phyloP scores from a whole-genome alignment of 1,140 invertebrate species.

The Trichonephila clavata region DNA sequence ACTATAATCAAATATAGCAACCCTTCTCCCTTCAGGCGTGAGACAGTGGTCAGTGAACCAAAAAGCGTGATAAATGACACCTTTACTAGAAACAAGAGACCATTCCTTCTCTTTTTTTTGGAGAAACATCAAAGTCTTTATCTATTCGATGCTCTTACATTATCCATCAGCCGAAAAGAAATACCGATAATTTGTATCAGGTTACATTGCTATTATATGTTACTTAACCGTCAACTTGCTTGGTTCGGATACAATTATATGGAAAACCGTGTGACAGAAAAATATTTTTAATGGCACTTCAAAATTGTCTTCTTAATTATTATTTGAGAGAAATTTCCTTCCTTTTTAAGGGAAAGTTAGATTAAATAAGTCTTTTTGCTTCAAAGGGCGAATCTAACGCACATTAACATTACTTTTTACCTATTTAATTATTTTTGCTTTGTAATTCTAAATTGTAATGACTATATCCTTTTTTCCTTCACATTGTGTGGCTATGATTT shows the following conservation, averaged over 20 bases:
- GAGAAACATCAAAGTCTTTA: constrained; percentile 37
- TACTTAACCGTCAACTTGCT: constrained; percentile 15
- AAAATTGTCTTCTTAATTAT: background rate
- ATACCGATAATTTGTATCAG: constrained; percentile 19
- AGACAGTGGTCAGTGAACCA: constrained; percentile 53
- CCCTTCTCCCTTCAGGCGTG: constrained; percentile 34
- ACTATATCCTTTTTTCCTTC: too few relatives aligned
- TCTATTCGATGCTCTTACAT: background rate
- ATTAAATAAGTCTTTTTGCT: background rate
- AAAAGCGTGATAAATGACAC: constrained; percentile 63
- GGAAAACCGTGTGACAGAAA: background rate
- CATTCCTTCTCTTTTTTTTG: constrained; percentile 27
- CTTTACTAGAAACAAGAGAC: constrained; percentile 53
- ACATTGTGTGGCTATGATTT: too few relatives aligned
- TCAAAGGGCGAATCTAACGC: background rate
- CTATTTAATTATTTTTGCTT: too few relatives aligned
- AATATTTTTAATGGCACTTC: background rate
- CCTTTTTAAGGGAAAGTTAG: background rate
- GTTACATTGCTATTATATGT: constrained; percentile 23
- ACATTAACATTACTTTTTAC: background rate
- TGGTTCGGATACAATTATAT: background rate
- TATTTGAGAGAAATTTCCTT: too few relatives aligned
- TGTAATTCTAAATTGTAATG: too few relatives aligned
- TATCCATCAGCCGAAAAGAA: constrained; percentile 31
- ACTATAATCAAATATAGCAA: constrained; percentile 22